A percentile compares a stretch with the other conserved stretches of the same genome.
Conservation (phyloP, 2,113 vertebrate species). For the Istiophorus platypterus region DNA sequence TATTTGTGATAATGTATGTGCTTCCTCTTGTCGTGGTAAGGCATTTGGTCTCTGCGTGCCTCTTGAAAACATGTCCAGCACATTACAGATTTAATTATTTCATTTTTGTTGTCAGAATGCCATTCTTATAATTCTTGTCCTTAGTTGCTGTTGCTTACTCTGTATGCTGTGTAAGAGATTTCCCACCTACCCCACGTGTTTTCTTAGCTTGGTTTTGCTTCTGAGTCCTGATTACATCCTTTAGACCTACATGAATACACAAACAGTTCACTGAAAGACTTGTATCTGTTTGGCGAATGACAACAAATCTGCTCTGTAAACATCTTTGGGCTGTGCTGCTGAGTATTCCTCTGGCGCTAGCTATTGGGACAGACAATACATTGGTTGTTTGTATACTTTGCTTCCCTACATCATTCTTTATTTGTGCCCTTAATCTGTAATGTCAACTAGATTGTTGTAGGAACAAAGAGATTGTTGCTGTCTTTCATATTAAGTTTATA, state of each 20-base stretch:
- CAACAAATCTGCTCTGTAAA: conserved; percentile 40
- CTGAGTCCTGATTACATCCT: conserved; percentile 8
- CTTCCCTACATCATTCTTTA: conserved; percentile 7
- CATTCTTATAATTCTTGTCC: neutral
- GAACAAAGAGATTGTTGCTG: conserved; percentile 29
- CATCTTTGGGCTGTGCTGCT: conserved; percentile 33
- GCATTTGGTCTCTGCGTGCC: conserved; percentile 5
- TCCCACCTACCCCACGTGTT: neutral
- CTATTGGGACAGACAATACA: conserved; percentile 22
- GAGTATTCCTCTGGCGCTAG: conserved; percentile 7
- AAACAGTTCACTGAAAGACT: conserved; percentile 5
- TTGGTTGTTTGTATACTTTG: conserved; percentile 31
- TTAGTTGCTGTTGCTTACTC: neutral
- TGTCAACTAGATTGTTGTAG: neutral
- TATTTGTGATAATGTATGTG: neutral
- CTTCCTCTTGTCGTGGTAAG: conserved; percentile 10
- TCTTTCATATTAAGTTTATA: conserved; percentile 51
- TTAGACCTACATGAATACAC: neutral
- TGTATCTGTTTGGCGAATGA: conserved; percentile 25
- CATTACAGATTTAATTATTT: conserved; percentile 1
- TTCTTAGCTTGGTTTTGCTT: neutral
- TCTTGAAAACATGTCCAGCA: neutral
- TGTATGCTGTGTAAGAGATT: neutral
- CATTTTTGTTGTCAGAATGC: neutral
- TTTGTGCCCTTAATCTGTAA: conserved; percentile 34